Evolutionary conservation across 1,140 invertebrate species (phyloP).

Genomic region (Drosophila tristis): DNA sequence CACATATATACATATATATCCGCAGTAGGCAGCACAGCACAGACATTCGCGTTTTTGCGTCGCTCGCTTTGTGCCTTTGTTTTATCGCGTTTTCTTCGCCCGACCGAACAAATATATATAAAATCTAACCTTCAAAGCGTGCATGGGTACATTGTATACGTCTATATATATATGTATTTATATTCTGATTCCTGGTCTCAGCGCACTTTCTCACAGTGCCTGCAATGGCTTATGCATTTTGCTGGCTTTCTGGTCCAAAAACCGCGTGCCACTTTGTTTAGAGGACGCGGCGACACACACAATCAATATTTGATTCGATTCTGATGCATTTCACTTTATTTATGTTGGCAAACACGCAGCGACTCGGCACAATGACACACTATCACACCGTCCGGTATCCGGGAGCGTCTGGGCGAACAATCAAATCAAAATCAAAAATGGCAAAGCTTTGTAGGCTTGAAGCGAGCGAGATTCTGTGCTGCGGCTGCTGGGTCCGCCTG

Average conservation of each 20-base stretch:
- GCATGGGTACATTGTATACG: slow-evolving; percentile 28
- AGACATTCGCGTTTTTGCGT: slow-evolving; percentile 14
- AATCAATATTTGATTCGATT: slow-evolving; percentile 58
- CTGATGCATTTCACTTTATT: slow-evolving; percentile 30
- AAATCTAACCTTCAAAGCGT: slow-evolving; percentile 59
- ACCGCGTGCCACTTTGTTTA: slow-evolving; percentile 37
- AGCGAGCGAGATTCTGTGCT: slow-evolving; percentile 31
- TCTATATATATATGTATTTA: slow-evolving; percentile 22
- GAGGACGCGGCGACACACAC: slow-evolving; percentile 30
- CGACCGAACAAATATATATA: slow-evolving; percentile 40
- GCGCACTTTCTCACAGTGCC: slow-evolving; percentile 27
- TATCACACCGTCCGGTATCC: no score
- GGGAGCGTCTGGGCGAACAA: no score
- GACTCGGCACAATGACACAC: no score
- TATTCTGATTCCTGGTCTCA: slow-evolving; percentile 37
- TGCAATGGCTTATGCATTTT: not conserved
- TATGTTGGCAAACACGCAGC: not conserved
- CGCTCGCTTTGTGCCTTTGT: slow-evolving; percentile 49
- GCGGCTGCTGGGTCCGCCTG: slow-evolving; percentile 38
- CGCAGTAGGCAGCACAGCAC: slow-evolving; percentile 1
- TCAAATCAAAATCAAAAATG: slow-evolving; percentile 39
- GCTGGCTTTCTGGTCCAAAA: slow-evolving; percentile 23
- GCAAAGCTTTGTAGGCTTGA: slow-evolving; percentile 12
- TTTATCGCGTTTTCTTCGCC: slow-evolving; percentile 46
- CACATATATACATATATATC: slow-evolving; percentile 1